Evolutionary conservation across 2,113 vertebrate genomes (phyloP).

Genomic region (Taurulus bubalis): DNA sequence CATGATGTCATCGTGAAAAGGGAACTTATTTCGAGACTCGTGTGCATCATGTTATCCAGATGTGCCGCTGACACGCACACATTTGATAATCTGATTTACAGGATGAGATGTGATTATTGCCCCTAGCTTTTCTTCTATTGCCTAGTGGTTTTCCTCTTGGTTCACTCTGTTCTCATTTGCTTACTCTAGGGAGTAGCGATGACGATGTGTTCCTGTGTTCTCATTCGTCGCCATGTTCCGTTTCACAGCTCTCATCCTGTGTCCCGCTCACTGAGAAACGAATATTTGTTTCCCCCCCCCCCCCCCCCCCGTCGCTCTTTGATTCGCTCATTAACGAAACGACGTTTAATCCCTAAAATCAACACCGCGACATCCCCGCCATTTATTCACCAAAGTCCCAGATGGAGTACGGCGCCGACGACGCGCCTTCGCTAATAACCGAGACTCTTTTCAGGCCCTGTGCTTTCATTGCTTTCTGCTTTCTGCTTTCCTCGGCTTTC

Average conservation of each 20-base stretch:
- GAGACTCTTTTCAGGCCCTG: conserved; percentile 52
- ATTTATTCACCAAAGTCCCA: not conserved
- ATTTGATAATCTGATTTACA: not conserved
- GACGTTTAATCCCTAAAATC: conserved; percentile 35
- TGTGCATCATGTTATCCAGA: not conserved
- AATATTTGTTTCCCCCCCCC: conserved; percentile 22
- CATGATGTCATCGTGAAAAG: not conserved
- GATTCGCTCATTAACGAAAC: conserved; percentile 44
- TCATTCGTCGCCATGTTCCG: not conserved
- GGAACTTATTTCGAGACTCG: not conserved
- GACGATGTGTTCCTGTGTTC: not conserved
- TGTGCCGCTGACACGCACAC: not conserved
- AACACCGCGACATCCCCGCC: conserved; percentile 16
- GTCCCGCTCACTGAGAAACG: not conserved
- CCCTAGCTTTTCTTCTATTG: not conserved
- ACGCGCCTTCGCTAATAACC: conserved; percentile 20
- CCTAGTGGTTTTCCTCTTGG: not conserved
- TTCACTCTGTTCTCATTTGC: conserved; percentile 76
- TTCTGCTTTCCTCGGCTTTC: conserved; percentile 29
- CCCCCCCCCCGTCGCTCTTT: conserved; percentile 43
- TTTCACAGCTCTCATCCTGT: not conserved
- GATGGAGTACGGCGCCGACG: conserved; percentile 11
- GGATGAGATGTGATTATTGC: not conserved
- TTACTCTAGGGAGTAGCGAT: not conserved
- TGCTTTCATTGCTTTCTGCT: conserved; percentile 48